Evolutionary conservation across 2,797 vertebrate species (phyloP), one percentile per base, ranked within the genome.

Genomic region (Tangara arthus): DNA sequence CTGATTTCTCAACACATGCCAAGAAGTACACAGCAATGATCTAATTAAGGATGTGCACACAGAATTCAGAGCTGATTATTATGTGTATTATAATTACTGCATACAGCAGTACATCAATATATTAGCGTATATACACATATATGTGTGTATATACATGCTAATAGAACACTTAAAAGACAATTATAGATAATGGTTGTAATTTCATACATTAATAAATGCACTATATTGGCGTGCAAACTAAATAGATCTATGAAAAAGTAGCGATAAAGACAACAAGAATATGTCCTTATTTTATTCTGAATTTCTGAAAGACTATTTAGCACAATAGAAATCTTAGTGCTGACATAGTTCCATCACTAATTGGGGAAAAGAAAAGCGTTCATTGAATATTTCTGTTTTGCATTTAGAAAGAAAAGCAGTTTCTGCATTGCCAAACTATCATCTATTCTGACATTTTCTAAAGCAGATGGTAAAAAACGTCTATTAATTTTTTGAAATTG

Each of bases 321-420:
- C 42, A 87, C 75, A 87, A 78, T 4, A 93, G 68, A 77, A 94
- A 82, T 60, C 23, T 50, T 44, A 37, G 20, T 19, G 65, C 78
- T 95, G n/a, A 77, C 70, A 73, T 2, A 61, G 52, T 64, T 93
- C 35, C 57, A 86, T 76, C 44, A 47, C 35, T 86, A 91, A 72
- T 34, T 53, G 55, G 22, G 26, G 21, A 69, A 75, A 85, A 87
- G 37, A 65, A 89, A 90, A 76, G 32, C 22, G 50, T 78, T 88
- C 55, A 71, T 16, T 69, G 35, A 87, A 55, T 89, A 88, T 71
- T 94, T 95, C 50, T 87, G 71, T 0, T 87, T 94, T 85, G 46
- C 65, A 82, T 91, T 78, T 85, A 86, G 68, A 87, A 89, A 89
- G 63, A 49, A 76, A 92, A 95, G 78, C 19, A 79, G 63, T 41